These are phyloP conservation scores for Ovis canadensis DNA, from an alignment of 2,113 vertebrate species.

Conservation along the genomic window DNA sequence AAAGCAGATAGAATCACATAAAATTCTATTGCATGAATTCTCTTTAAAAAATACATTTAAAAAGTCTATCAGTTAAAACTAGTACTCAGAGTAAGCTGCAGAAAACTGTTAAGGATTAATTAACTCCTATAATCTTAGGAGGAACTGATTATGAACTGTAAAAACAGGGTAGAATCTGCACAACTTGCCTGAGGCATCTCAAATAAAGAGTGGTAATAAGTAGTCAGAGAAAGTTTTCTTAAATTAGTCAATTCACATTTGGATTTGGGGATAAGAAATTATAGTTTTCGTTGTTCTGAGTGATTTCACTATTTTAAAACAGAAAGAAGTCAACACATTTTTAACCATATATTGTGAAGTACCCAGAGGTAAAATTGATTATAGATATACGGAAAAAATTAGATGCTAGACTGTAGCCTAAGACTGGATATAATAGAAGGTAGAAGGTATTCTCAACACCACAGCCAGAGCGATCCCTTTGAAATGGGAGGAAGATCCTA, in stretches of 20 bases:
- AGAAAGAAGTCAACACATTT: not conserved
- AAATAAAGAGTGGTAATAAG: constrained; percentile 17
- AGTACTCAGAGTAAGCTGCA: constrained; percentile 11
- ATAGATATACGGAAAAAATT: not conserved
- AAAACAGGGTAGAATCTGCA: not conserved
- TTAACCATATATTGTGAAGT: not conserved
- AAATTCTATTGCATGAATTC: not conserved
- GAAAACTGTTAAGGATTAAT: constrained; percentile 47
- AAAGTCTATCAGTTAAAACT: constrained; percentile 27
- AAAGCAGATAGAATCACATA: not conserved
- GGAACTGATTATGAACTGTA: constrained; percentile 36
- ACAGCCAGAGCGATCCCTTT: not conserved
- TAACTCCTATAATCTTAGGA: constrained; percentile 32
- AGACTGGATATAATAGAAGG: not conserved
- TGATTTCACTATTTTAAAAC: not conserved
- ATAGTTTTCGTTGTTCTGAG: not conserved
- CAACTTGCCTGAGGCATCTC: constrained; percentile 34
- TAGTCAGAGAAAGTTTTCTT: constrained; percentile 34
- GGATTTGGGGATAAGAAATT: not conserved
- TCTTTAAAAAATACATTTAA: not conserved
- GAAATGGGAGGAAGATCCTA: not conserved
- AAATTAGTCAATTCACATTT: constrained; percentile 23
- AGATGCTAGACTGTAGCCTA: not conserved
- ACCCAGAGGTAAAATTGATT: not conserved
- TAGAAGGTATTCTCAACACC: not conserved